These are phyloP conservation scores for Anadara kagoshimensis DNA, from an alignment of 1,140 invertebrate genomes.

Conservation along the genomic window DNA sequence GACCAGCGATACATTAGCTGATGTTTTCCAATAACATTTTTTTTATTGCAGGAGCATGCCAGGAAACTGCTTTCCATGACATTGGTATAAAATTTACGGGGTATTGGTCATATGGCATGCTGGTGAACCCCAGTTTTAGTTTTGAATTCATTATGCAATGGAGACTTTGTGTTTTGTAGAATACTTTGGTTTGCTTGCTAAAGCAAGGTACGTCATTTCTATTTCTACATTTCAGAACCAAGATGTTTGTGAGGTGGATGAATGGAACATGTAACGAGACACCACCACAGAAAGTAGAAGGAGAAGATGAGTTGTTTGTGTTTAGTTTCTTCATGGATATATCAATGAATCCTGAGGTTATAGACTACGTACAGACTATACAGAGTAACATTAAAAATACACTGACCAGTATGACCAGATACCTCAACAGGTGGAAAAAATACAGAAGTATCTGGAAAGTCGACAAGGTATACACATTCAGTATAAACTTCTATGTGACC, in stretches of 20 bases:
- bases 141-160: no score
- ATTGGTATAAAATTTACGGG: no score
- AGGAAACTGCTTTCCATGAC: no score
- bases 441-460: slow-evolving; percentile 87
- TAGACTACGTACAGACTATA: slow-evolving; percentile 80
- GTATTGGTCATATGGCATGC: no score
- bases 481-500: no score
- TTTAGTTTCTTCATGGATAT: slow-evolving; percentile 87
- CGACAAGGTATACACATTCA: slow-evolving; percentile 88
- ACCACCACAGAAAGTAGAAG: slow-evolving; percentile 77
- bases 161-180: no score
- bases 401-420: slow-evolving; percentile 79
- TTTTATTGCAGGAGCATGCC: no score
- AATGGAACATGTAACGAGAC: slow-evolving; percentile 85
- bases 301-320: slow-evolving; percentile 77
- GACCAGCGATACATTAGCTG: no score
- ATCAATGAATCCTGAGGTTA: slow-evolving; percentile 80
- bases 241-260: slow-evolving; percentile 88
- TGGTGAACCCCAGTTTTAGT: no score
- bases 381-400: slow-evolving; percentile 81
- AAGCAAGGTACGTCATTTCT: no score
- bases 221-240: slow-evolving; percentile 76
- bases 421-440: slow-evolving; percentile 84
- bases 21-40: no score
- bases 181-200: no score